These are phyloP conservation scores for Balaenoptera acutorostrata DNA, from an alignment of 2,113 vertebrate species.

Conservation along the genomic window DNA sequence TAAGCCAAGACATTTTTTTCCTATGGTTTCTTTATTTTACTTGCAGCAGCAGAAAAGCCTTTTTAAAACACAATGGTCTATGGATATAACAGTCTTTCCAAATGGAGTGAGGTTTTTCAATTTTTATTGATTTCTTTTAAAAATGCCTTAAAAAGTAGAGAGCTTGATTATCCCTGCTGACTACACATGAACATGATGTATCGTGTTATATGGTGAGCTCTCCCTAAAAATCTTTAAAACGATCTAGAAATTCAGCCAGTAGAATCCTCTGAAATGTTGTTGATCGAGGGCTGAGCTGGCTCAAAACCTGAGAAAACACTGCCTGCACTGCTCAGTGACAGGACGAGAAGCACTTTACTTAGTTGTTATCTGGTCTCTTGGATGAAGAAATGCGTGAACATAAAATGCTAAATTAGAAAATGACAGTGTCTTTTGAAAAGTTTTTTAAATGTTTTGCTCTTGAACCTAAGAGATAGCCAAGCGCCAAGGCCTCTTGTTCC, in stretches of 20 bases:
- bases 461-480: neutral
- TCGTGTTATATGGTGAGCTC: neutral
- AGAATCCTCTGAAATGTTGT: neutral
- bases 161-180: neutral
- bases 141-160: neutral
- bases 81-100: neutral
- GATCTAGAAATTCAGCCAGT: neutral
- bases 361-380: neutral
- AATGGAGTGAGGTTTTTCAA: neutral
- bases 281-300: neutral
- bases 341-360: neutral
- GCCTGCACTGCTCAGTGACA: neutral
- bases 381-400: neutral
- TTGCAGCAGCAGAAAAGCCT: neutral
- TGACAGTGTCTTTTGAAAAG: neutral
- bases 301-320: constrained; percentile 15
- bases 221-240: neutral
- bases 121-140: neutral
- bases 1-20: neutral
- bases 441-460: constrained; percentile 20
- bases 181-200: neutral
- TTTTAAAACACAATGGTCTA: neutral
- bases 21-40: neutral
- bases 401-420: constrained; percentile 29
- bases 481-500: neutral